phyloP scores from a whole-genome alignment of 1,140 invertebrate genomes.

The Lysiphlebus fabarum region DNA sequence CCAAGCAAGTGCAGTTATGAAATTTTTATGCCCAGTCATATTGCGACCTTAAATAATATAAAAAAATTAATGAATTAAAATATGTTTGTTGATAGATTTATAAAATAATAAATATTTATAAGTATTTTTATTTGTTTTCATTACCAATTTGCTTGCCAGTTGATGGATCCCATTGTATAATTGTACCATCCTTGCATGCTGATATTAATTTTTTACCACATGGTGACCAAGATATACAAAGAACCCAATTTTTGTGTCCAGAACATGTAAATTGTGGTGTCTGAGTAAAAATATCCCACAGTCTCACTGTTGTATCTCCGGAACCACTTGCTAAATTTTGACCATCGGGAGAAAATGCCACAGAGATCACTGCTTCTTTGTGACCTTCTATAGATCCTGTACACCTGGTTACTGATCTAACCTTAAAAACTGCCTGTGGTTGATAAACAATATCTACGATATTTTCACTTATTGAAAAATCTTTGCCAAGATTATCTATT shows the following conservation, averaged over 20 bases:
- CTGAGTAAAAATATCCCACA: constrained; percentile 96
- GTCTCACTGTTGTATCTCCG: constrained; percentile 93
- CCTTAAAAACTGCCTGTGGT: constrained; percentile 94
- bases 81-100: too few species aligned
- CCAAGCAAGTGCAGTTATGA: constrained; percentile 91
- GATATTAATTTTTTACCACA: constrained; percentile 90
- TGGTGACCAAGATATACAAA: constrained; percentile 94
- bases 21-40: constrained; percentile 88
- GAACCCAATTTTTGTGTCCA: constrained; percentile 93
- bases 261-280: constrained; percentile 87
- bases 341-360: constrained; percentile 91
- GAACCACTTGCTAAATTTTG: constrained; percentile 91
- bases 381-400: constrained; percentile 72
- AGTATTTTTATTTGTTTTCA: too few species aligned
- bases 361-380: constrained; percentile 91
- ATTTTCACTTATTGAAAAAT: constrained; percentile 73
- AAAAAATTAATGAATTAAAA: background rate
- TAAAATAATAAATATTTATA: constrained; percentile 1
- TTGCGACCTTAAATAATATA: constrained; percentile 51
- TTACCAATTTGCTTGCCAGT: constrained; percentile 82
- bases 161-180: constrained; percentile 88
- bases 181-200: constrained; percentile 90
- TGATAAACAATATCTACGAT: constrained; percentile 92
- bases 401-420: constrained; percentile 78
- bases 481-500: constrained; percentile 65